A percentile compares a stretch with the other conserved stretches of the same genome.
phyloP scores from a whole-genome alignment of 64 coral and sea anemone species.

The Anthopleura sola region DNA sequence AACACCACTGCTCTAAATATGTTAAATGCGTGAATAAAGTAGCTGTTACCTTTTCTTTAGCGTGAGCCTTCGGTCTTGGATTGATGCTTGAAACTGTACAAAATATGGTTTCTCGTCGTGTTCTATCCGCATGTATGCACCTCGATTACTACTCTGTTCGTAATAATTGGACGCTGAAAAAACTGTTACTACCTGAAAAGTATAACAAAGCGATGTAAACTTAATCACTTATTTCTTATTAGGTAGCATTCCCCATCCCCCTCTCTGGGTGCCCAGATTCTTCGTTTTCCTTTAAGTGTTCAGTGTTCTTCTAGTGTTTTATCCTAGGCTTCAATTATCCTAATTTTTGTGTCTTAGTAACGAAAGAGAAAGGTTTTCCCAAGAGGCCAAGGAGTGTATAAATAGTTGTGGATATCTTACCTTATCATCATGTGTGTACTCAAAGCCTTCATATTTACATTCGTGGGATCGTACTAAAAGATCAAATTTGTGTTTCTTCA shows the following conservation, averaged over 20 bases:
- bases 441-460: constrained; percentile 93
- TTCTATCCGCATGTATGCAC: constrained; percentile 91
- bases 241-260: too few relatives aligned
- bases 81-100: constrained; percentile 82
- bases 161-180: constrained; percentile 99
- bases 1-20: too few relatives aligned
- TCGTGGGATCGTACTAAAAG: constrained; percentile 90
- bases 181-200: constrained; percentile 78
- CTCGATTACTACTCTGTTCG: constrained; percentile 93
- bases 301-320: too few relatives aligned
- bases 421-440: constrained; percentile 82
- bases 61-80: constrained; percentile 68
- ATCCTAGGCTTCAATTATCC: too few relatives aligned
- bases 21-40: not conserved
- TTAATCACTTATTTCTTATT: not conserved
- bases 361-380: too few relatives aligned
- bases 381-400: not conserved
- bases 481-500: constrained; percentile 77
- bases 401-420: constrained; percentile 1
- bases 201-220: not conserved
- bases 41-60: constrained; percentile 65
- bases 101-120: constrained; percentile 92
- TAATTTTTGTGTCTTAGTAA: not conserved
- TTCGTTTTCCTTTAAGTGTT: too few relatives aligned
- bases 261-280: too few relatives aligned